phyloP scores from a whole-genome alignment of 2,797 vertebrate genomes.

The Orestias chungarensis region DNA sequence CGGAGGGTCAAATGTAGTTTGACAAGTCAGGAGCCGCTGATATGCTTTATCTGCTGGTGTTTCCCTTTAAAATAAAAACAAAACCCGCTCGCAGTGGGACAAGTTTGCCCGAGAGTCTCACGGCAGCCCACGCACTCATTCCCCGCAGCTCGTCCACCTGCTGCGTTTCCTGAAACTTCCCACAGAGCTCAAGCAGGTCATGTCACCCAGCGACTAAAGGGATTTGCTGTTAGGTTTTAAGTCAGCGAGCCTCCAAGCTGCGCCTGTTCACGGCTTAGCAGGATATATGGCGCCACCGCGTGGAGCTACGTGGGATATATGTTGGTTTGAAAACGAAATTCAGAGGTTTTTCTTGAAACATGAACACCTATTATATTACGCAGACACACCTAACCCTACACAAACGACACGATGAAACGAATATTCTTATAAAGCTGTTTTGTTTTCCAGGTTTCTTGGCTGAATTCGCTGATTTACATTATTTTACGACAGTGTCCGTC shows the following conservation, averaged over 20 bases:
- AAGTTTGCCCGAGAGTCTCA: not conserved
- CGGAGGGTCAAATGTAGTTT: constrained; percentile 18
- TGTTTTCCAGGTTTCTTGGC: not conserved
- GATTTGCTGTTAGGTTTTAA: constrained; percentile 71
- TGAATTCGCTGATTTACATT: not conserved
- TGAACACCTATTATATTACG: too few species aligned
- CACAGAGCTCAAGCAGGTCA: constrained; percentile 57
- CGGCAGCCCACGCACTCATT: constrained; percentile 28
- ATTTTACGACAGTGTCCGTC: constrained; percentile 57
- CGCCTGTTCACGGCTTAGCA: not conserved
- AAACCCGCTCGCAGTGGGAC: not conserved
- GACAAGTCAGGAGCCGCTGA: constrained; percentile 12
- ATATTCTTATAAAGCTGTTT: too few species aligned
- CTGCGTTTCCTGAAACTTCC: constrained; percentile 78
- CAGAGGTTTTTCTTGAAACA: not conserved
- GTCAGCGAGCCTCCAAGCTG: constrained; percentile 25
- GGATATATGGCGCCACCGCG: constrained; percentile 24
- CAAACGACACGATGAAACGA: not conserved
- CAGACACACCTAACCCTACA: rapidly evolving
- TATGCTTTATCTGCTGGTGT: not conserved
- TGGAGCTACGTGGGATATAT: constrained; percentile 12
- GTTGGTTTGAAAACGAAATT: not conserved
- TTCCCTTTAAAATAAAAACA: too few species aligned
- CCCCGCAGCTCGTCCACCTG: constrained; percentile 70
- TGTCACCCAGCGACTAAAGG: constrained; percentile 59